Percentiles rank a stretch among this genome's conserved stretches.
These are phyloP conservation scores for Siniperca knerii DNA, from an alignment of 2,113 vertebrate species.

Conservation along the genomic window DNA sequence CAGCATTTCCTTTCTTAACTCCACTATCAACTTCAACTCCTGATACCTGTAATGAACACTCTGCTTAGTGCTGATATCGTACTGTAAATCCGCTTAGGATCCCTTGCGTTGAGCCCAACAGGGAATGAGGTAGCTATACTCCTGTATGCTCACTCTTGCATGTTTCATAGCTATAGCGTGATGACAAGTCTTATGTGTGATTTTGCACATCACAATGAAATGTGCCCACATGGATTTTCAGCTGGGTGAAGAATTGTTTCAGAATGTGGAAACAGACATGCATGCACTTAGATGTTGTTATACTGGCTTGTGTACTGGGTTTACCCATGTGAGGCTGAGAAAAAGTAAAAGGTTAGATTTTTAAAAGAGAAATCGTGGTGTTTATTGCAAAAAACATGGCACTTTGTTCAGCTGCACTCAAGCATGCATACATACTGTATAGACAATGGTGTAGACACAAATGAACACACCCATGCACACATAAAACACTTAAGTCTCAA, in stretches of 20 bases:
- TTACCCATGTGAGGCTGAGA: not conserved
- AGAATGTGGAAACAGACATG: conserved; percentile 42
- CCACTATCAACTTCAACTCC: conserved; percentile 60
- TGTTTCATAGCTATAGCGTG: conserved; percentile 25
- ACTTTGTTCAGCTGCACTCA: not conserved
- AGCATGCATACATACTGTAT: not conserved
- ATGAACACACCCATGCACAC: not conserved
- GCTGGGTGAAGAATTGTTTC: conserved; percentile 29
- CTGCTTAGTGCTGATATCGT: conserved; percentile 71
- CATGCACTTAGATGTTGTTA: conserved; percentile 29
- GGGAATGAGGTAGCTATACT: conserved; percentile 27
- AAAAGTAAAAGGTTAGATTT: not conserved
- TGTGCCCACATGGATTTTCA: conserved; percentile 51
- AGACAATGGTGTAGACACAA: conserved; percentile 4
- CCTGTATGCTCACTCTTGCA: conserved; percentile 20
- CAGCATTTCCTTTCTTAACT: conserved; percentile 68
- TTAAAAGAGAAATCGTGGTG: not conserved
- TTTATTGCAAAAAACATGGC: not conserved
- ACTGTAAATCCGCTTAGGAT: conserved; percentile 75
- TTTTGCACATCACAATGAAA: conserved; percentile 55
- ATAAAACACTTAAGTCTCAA: conserved; percentile 27
- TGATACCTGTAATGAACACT: conserved; percentile 73
- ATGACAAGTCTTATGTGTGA: conserved; percentile 41
- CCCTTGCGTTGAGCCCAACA: conserved; percentile 35
- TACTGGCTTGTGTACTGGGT: not conserved